Evolutionary conservation across 2,113 vertebrate genomes (phyloP).

Genomic region (Tragelaphus scriptus): DNA sequence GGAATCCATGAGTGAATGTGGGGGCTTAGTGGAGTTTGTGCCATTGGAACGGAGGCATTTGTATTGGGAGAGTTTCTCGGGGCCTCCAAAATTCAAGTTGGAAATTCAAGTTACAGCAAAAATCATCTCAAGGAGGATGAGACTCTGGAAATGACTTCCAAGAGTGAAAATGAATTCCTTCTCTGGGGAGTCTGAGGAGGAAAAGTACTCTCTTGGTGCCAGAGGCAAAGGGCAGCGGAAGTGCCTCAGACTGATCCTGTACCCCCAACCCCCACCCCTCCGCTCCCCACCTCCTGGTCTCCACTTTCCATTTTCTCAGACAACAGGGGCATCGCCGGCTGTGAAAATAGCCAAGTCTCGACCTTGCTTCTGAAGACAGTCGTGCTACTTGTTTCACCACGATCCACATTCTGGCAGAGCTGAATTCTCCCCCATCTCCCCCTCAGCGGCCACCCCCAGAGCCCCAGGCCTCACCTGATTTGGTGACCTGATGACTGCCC

Average conservation of each 20-base stretch:
- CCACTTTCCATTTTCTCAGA: slow-evolving; percentile 50
- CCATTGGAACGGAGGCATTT: neutral
- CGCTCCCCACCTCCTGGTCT: neutral
- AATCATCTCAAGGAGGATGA: neutral
- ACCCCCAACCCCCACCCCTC: neutral
- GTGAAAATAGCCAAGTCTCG: neutral
- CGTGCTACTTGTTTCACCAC: neutral
- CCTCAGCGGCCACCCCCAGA: neutral
- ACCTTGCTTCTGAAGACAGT: neutral
- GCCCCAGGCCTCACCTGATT: slow-evolving; percentile 37
- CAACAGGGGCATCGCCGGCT: slow-evolving; percentile 27
- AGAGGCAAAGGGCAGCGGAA: neutral
- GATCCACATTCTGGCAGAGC: neutral
- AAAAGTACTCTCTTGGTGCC: neutral
- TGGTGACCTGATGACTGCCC: slow-evolving; percentile 64
- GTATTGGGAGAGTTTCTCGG: neutral
- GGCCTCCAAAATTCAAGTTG: neutral
- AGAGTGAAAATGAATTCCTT: neutral
- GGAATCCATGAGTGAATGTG: neutral
- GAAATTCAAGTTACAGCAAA: neutral
- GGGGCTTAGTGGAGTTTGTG: neutral
- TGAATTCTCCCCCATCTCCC: neutral
- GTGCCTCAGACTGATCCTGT: neutral
- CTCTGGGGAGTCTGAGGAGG: neutral
- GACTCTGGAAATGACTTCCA: neutral